Conservation (phyloP, 2,888 invertebrate species). For the Candidula unifasciata region DNA sequence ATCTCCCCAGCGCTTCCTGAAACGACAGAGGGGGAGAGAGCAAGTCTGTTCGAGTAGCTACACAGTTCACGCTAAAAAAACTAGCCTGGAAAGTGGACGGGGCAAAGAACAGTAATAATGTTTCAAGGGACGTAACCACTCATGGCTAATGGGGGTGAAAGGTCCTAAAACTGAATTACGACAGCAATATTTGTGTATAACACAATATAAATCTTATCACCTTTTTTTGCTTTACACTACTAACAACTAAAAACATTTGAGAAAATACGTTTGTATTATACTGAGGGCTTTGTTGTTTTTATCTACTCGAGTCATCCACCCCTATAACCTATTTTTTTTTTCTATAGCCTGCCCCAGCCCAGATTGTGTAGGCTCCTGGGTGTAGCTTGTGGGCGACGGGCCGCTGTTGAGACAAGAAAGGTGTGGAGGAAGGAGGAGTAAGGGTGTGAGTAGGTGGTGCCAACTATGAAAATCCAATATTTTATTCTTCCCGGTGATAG, state of each 20-base stretch:
- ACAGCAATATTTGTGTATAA: background rate
- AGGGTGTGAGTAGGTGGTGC: conserved; percentile 18
- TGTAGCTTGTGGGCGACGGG: background rate
- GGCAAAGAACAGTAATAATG: background rate
- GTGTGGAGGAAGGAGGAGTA: conserved; percentile 27
- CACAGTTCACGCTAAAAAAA: background rate
- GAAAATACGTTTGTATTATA: background rate
- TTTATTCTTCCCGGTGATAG: background rate
- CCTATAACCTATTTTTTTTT: background rate
- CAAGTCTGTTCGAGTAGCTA: background rate
- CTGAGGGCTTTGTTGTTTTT: background rate
- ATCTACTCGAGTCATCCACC: background rate
- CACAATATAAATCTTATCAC: background rate
- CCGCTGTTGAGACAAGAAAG: background rate
- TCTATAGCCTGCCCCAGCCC: background rate
- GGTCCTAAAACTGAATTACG: background rate
- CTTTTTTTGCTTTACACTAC: background rate
- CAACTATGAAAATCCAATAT: background rate
- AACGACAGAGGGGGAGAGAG: no score
- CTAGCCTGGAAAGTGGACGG: background rate
- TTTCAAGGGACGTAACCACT: background rate
- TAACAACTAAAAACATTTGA: background rate
- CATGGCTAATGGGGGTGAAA: background rate
- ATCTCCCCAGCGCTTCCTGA: background rate
- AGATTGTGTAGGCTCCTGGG: background rate